Base-by-base conservation (phyloP, 2,888 invertebrate species). In the Leucophenga montana region DNA sequence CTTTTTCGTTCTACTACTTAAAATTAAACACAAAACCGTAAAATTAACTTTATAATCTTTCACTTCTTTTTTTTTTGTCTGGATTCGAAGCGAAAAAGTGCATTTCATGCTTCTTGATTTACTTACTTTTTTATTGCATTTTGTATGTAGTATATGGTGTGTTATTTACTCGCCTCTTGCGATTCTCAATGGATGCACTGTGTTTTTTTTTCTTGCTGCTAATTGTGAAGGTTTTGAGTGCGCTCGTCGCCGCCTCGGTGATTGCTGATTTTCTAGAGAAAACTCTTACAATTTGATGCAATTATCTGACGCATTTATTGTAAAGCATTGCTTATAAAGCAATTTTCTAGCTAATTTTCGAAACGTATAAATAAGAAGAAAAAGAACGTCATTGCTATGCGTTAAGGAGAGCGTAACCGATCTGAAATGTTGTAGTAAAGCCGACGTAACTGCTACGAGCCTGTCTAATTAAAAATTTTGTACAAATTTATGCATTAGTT, bases 61-160 rank as follows among this genome's bases (percentile, higher is more conserved):
- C 50, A 66, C 39, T 62, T 62, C 46, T 59, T 50, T 31, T 8
- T 50, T 48, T 33, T 16, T 61, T 39, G 27, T 27, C 27, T 27
- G 27, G 27, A 27, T 2, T 39, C 57, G 59, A 27, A 50, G 57
- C 11, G 44, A 68, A 71, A 75, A 73, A 73, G 18, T 72, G 75
- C 73, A 79, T 78, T 80, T 79, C 75, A 79, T 74, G 78, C 74
- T 77, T 77, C 74, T 77, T 79, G 77, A 76, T 76, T 78, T 75
- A 73, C 69, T 18, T 33, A 39, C 14, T 56, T 13, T 9, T 2
- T 27, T 56, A n/a, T n/a, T 56, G 16, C 20, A 16, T 73, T 59
- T 73, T 8, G 8, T 39, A 5, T 39, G 8, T 39, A 11, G 39
- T 39, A 39, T 39, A 8, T 39, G 3, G 8, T 33, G 33, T n/a